A percentile compares a stretch with the other conserved stretches of the same genome.
phyloP scores from a whole-genome alignment of 1,140 invertebrate genomes.

The Pomacea maculata region DNA sequence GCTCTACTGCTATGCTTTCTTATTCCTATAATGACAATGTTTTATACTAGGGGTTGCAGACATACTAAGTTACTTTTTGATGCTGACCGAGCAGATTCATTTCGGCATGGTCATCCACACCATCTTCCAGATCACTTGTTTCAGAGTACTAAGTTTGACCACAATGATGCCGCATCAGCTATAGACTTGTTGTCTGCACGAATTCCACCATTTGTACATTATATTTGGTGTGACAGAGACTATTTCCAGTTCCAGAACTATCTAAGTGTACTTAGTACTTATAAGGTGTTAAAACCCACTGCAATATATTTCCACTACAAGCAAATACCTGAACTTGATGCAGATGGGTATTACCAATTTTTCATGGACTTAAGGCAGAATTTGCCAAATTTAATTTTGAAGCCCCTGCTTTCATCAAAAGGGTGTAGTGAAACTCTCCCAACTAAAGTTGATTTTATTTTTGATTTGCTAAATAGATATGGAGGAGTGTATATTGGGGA shows the following conservation, averaged over 20 bases:
- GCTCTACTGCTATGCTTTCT: constrained; percentile 2
- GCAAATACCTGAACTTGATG: constrained; percentile 28
- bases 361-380: constrained; percentile 29
- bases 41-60: constrained; percentile 13
- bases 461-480: constrained; percentile 22
- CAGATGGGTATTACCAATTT: constrained; percentile 37
- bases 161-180: background rate
- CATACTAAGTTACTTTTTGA: constrained; percentile 14
- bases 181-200: constrained; percentile 9
- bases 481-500: constrained; percentile 39
- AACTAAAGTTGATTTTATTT: constrained; percentile 13
- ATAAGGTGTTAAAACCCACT: constrained; percentile 34
- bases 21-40: constrained; percentile 17
- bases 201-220: constrained; percentile 33
- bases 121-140: constrained; percentile 14
- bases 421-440: constrained; percentile 18
- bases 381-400: constrained; percentile 29
- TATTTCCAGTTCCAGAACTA: constrained; percentile 50
- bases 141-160: background rate
- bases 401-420: constrained; percentile 13
- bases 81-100: constrained; percentile 14
- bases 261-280: constrained; percentile 46
- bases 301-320: constrained; percentile 36
- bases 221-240: constrained; percentile 41
- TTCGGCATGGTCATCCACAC: constrained; percentile 10